Evolutionary conservation across 2,888 invertebrate species (phyloP).

Genomic region (Acrobasis consociella): DNA sequence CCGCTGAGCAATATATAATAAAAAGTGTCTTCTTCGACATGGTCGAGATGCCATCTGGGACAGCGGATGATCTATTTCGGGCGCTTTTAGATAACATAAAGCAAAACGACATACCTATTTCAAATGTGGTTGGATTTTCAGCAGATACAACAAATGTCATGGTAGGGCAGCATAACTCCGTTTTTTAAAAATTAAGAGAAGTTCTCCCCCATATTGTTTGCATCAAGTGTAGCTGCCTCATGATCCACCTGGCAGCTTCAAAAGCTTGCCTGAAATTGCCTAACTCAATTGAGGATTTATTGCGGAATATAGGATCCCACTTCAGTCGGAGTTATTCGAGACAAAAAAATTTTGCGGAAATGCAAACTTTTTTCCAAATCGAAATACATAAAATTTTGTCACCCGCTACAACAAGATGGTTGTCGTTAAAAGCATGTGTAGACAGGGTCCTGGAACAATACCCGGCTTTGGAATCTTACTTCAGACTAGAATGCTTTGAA

Average conservation of each 20-base stretch:
- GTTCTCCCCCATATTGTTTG: constrained; percentile 42
- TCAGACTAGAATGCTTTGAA: constrained; percentile 25
- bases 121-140: constrained; percentile 47
- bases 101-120: no score
- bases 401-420: constrained; percentile 31
- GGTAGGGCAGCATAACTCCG: constrained; percentile 46
- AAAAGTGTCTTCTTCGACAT: no score
- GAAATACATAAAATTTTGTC: constrained; percentile 28
- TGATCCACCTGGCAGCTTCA: constrained; percentile 39
- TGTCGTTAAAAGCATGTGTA: constrained; percentile 29
- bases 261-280: constrained; percentile 44
- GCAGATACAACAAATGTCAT: constrained; percentile 45
- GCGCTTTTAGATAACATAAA: no score
- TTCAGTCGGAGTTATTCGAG: constrained; percentile 29
- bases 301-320: constrained; percentile 35
- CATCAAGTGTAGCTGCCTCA: constrained; percentile 36
- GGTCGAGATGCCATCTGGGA: no score
- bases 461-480: constrained; percentile 23
- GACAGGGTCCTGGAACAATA: constrained; percentile 27
- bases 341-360: neutral
- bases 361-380: no score
- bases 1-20: no score
- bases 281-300: constrained; percentile 39
- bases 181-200: constrained; percentile 41
- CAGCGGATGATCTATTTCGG: no score